Evolutionary conservation across 2,113 vertebrate genomes (phyloP).

Genomic region (Rhea americana): DNA sequence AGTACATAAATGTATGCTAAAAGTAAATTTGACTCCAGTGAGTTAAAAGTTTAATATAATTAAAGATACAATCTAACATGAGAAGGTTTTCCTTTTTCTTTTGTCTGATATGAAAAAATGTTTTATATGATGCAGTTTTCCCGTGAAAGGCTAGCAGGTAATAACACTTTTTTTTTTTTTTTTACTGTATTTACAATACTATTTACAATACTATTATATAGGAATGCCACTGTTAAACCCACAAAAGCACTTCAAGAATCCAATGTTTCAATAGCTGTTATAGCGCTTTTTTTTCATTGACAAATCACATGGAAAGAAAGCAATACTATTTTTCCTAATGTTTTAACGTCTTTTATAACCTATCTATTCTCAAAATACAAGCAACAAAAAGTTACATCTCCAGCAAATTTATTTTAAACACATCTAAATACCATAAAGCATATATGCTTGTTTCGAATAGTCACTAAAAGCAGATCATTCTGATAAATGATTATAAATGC

Average conservation of each 20-base stretch:
- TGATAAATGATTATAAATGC: slow-evolving; percentile 72
- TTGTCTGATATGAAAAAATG: neutral
- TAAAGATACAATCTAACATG: neutral
- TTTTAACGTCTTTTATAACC: slow-evolving; percentile 26
- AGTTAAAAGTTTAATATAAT: neutral
- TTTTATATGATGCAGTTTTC: neutral
- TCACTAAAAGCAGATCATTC: slow-evolving; percentile 64
- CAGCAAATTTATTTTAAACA: slow-evolving; percentile 64
- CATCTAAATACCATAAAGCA: slow-evolving; percentile 68
- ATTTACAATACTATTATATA: neutral
- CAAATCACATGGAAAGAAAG: neutral
- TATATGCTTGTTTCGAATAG: slow-evolving; percentile 61
- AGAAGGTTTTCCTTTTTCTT: neutral
- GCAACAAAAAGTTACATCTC: slow-evolving; percentile 15
- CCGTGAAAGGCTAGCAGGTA: neutral
- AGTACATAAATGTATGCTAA: neutral
- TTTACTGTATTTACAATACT: neutral
- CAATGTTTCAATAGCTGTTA: neutral
- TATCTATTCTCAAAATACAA: neutral
- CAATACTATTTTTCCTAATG: neutral
- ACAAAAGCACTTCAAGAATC: neutral
- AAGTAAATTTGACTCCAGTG: neutral
- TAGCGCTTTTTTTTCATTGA: neutral
- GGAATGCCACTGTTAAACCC: neutral
- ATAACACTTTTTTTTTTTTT: neutral